These are phyloP conservation scores for Rhopalosiphum maidis DNA, from an alignment of 1,140 invertebrate genomes.

Conservation along the genomic window DNA sequence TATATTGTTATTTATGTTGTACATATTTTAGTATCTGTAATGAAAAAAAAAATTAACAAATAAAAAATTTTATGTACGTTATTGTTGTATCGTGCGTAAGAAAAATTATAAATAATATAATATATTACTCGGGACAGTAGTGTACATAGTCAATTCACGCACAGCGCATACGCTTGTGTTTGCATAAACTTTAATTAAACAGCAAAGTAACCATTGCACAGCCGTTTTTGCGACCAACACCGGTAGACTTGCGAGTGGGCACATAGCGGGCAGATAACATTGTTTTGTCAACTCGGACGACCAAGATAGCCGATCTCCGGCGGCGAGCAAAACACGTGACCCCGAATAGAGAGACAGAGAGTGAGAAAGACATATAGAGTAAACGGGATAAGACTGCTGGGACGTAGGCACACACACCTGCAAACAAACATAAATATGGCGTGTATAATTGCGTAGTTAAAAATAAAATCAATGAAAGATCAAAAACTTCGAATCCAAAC, in stretches of 20 bases:
- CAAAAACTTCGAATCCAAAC: background rate
- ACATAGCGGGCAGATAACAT: constrained; percentile 33
- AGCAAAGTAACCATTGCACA: background rate
- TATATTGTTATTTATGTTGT: too few species aligned
- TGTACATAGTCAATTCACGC: background rate
- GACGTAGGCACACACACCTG: background rate
- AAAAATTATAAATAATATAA: background rate
- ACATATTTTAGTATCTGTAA: too few species aligned
- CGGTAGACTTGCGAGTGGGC: background rate
- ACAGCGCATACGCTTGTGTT: background rate
- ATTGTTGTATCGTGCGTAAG: background rate
- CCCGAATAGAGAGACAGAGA: too few species aligned
- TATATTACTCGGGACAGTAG: background rate
- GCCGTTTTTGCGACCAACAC: constrained; percentile 2
- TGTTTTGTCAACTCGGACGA: constrained; percentile 46
- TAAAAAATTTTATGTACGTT: background rate
- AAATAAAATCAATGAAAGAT: background rate
- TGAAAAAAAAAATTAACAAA: background rate
- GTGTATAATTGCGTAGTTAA: background rate
- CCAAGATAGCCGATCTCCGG: constrained; percentile 14
- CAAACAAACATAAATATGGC: background rate
- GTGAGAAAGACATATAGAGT: background rate
- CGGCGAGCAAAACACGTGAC: background rate
- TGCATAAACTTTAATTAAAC: background rate
- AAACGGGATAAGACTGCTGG: background rate